Percentiles rank a stretch among this genome's conserved stretches.
Evolutionary conservation across 2,797 vertebrate genomes (phyloP).

Genomic region (Anguilla megastoma): DNA sequence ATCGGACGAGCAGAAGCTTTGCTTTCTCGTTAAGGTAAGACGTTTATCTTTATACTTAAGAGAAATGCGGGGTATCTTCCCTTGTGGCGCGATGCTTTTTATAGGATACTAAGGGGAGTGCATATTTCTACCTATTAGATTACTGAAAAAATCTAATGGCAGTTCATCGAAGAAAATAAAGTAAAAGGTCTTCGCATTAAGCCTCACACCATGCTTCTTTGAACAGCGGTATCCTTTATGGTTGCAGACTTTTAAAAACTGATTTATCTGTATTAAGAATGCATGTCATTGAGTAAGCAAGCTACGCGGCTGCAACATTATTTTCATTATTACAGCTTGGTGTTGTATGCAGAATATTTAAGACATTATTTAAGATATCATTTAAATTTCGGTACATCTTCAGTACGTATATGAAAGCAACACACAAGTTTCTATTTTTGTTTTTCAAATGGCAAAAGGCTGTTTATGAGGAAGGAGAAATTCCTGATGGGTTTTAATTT

Average conservation of each 20-base stretch:
- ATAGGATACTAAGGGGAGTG: neutral
- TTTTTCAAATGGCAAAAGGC: neutral
- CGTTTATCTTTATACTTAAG: neutral
- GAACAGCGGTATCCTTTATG: neutral
- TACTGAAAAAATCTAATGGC: conserved; percentile 8
- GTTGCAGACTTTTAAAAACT: neutral
- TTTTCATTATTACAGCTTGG: neutral
- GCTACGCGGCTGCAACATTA: neutral
- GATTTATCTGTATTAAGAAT: neutral
- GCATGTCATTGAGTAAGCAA: neutral
- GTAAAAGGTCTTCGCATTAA: neutral
- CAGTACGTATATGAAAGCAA: no score
- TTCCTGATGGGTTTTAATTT: conserved; percentile 6
- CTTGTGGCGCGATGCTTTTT: neutral
- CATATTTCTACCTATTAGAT: neutral
- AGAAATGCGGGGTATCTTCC: neutral
- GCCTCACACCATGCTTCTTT: neutral
- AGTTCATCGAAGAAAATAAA: conserved; percentile 4
- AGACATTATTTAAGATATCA: neutral
- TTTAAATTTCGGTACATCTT: neutral
- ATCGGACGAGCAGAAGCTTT: conserved; percentile 57
- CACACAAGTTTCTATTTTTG: neutral
- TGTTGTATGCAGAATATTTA: neutral
- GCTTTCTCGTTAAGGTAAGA: conserved; percentile 61
- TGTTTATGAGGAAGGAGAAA: neutral